Evolutionary conservation across 2,888 invertebrate genomes (phyloP).

Genomic region (Pyrocoelia pectoralis): DNA sequence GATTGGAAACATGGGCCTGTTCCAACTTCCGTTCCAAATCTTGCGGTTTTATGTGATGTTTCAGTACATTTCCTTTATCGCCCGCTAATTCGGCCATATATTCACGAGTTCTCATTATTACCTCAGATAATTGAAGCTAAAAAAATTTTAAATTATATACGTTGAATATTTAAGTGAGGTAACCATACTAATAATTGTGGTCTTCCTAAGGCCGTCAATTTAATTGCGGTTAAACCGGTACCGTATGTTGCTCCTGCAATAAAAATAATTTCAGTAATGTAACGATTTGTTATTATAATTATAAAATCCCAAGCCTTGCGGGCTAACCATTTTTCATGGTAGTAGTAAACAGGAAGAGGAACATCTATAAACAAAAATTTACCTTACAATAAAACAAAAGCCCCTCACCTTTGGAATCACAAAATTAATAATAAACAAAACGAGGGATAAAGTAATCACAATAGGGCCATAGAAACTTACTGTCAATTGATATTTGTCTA

Average conservation of each 20-base stretch:
- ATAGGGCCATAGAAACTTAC: constrained; percentile 26
- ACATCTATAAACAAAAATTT: too few relatives aligned
- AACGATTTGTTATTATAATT: too few relatives aligned
- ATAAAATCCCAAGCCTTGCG: not conserved
- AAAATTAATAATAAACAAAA: too few relatives aligned
- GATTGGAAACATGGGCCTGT: constrained; percentile 73
- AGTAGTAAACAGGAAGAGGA: too few relatives aligned
- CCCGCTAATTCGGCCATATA: constrained; percentile 94
- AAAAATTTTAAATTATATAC: not conserved
- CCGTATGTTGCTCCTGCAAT: constrained; percentile 87
- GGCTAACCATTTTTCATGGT: too few relatives aligned
- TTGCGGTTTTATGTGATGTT: constrained; percentile 86
- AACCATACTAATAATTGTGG: constrained; percentile 87
- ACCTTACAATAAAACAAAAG: not conserved
- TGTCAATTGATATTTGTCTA: constrained; percentile 23
- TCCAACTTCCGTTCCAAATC: constrained; percentile 87
- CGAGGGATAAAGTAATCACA: constrained; percentile 15
- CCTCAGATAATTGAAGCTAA: constrained; percentile 95
- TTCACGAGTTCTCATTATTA: constrained; percentile 92
- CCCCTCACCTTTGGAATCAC: too few relatives aligned
- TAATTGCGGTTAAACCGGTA: constrained; percentile 96
- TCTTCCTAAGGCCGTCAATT: constrained; percentile 95
- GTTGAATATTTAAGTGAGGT: too few relatives aligned
- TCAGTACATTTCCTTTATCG: constrained; percentile 85
- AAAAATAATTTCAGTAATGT: too few relatives aligned